Base-by-base conservation (phyloP, 2,888 invertebrate species). In the Parasteatoda lunata region DNA sequence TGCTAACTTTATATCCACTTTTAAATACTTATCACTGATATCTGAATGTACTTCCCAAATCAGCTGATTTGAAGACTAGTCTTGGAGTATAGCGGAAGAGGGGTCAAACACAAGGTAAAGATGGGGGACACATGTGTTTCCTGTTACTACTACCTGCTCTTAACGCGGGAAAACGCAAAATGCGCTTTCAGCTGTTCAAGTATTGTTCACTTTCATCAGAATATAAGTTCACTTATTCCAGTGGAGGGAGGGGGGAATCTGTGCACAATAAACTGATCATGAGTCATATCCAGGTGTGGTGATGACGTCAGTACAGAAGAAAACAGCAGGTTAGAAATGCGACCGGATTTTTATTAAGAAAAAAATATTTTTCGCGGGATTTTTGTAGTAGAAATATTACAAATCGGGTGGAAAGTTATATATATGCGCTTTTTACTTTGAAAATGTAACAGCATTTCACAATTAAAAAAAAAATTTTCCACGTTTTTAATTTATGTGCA, bases 101-200 rank as follows among this genome's bases (percentile, higher is more conserved):
- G 48, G 69, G 47, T 30, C 47, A 3, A 47, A 45, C 13, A 48
- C 48, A 48, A 13, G 45, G 69, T 13, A 69, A 30, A 59, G 59
- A 59, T 9, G 59, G 59, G 59, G n/a, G n/a, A 13, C 59, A n/a
- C 8, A 48, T 13, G 69, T 13, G n/a, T 47, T 47, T 15, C 11
- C 69, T 69, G 45, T 47, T 48, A 47, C 59, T 75, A 68, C 73
- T 70, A 82, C 82, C 76, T 82, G 82, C 76, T 59, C 45, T 47
- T 4, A 9, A 49, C 76, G 69, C 76, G 76, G 82, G 70, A 76
- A 82, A 82, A 9, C n/a, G 13, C 69, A 82, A 69, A 70, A 54
- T 54, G 76, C 81, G 64, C 69, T 77, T 75, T 70, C 82, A 82
- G 82, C 82, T 82, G 82, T 82, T 76, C 65, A n/a, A 52, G 76